Evolutionary conservation across 2,888 invertebrate species (phyloP).

Genomic region (Lottia gigantea): DNA sequence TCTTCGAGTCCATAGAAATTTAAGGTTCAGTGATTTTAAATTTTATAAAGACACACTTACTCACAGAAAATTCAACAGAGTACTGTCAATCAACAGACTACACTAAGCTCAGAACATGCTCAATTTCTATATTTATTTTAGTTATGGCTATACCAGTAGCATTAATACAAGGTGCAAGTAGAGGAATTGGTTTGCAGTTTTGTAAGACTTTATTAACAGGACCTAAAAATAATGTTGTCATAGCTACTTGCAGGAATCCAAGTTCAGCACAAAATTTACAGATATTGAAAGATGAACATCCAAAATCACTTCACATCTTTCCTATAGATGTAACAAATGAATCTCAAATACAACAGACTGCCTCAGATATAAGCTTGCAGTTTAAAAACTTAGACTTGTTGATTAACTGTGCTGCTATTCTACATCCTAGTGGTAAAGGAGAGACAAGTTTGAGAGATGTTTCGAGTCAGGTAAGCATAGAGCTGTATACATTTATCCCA

Average conservation of each 20-base stretch:
- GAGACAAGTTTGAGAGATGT: conserved; percentile 56
- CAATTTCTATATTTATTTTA: too few species aligned
- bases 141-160: conserved; percentile 16
- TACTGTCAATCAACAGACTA: too few species aligned
- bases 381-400: conserved; percentile 53
- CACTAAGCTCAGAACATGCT: too few species aligned
- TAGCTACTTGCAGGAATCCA: conserved; percentile 54
- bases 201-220: conserved; percentile 43
- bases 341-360: conserved; percentile 37
- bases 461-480: conserved; percentile 36
- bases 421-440: conserved; percentile 54
- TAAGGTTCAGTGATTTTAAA: too few species aligned
- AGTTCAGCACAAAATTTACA: conserved; percentile 36
- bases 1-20: too few species aligned
- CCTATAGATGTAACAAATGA: conserved; percentile 47
- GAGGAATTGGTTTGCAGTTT: conserved; percentile 57
- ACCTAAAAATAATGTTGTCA: conserved; percentile 34
- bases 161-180: conserved; percentile 51
- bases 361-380: conserved; percentile 32
- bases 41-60: too few species aligned
- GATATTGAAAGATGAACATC: conserved; percentile 28
- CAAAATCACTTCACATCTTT: conserved; percentile 35
- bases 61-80: too few species aligned
- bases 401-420: conserved; percentile 52
- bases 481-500: too few species aligned